Conservation (phyloP, 2,797 vertebrate genomes). For the Cossypha caffra region DNA sequence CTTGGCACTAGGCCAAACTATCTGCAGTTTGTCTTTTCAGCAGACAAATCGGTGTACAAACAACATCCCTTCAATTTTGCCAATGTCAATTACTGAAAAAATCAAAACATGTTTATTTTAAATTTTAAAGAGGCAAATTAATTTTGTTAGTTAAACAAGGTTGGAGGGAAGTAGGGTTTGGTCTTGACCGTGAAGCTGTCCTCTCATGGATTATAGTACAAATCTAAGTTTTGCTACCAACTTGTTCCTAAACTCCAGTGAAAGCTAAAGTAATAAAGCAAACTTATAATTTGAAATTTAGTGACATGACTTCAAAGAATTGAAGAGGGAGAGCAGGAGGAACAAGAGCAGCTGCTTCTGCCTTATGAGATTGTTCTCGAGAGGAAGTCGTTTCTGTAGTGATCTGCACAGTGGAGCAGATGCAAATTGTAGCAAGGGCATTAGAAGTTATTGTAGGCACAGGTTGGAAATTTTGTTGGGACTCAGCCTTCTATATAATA, state of each 20-base stretch:
- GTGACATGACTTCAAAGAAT: slow-evolving; percentile 60
- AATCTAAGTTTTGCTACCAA: slow-evolving; percentile 12
- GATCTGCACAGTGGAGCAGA: slow-evolving; percentile 45
- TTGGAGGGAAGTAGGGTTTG: background rate
- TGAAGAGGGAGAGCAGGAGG: slow-evolving; percentile 45
- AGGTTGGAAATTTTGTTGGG: slow-evolving; percentile 39
- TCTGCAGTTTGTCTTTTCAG: slow-evolving; percentile 36
- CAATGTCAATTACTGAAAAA: slow-evolving; percentile 48
- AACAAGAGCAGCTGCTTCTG: slow-evolving; percentile 71
- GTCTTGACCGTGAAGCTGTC: background rate
- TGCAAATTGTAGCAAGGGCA: slow-evolving; percentile 36
- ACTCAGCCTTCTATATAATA: slow-evolving; percentile 10
- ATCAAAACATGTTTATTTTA: slow-evolving; percentile 62
- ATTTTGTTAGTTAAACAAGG: slow-evolving; percentile 58
- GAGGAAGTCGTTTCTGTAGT: slow-evolving; percentile 50
- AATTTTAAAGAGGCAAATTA: slow-evolving; percentile 64
- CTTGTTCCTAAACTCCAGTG: slow-evolving; percentile 4
- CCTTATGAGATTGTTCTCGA: slow-evolving; percentile 58
- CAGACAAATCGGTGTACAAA: slow-evolving; percentile 32
- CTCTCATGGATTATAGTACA: slow-evolving; percentile 36
- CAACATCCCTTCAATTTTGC: slow-evolving; percentile 39
- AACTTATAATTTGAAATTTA: slow-evolving; percentile 67
- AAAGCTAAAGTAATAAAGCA: slow-evolving; percentile 60
- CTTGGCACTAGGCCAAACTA: background rate
- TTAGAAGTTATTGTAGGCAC: slow-evolving; percentile 56